Evolutionary conservation across 2,113 vertebrate species (phyloP).

Genomic region (Antechinus flavipes): DNA sequence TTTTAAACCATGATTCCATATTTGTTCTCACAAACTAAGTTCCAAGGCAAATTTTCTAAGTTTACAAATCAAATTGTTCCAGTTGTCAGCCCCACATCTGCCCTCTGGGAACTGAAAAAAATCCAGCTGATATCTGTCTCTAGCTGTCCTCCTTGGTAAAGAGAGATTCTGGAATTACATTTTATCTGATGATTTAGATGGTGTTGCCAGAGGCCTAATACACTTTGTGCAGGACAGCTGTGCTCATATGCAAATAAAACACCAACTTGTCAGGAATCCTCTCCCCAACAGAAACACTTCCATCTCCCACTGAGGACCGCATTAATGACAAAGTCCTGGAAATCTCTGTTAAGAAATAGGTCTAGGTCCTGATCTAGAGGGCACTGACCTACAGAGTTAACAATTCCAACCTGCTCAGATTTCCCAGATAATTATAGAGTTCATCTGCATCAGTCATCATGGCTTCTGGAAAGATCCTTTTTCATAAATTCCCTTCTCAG

Average conservation of each 20-base stretch:
- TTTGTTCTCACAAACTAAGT: background rate
- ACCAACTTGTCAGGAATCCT: background rate
- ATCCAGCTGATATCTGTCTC: slow-evolving; percentile 17
- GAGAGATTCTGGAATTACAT: slow-evolving; percentile 27
- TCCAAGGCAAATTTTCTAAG: slow-evolving; percentile 6
- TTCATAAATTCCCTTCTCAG: background rate
- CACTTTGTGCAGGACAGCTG: background rate
- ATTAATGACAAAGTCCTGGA: background rate
- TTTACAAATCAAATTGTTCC: slow-evolving; percentile 18
- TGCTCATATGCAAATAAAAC: background rate
- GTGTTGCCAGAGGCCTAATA: background rate
- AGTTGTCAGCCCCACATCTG: slow-evolving; percentile 1
- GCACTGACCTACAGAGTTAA: background rate
- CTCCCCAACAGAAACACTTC: background rate
- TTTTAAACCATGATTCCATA: background rate
- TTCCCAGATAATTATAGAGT: background rate
- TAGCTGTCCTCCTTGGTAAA: background rate
- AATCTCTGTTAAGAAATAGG: background rate
- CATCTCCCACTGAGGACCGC: background rate
- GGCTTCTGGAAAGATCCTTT: background rate
- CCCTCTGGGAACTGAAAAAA: slow-evolving; percentile 25
- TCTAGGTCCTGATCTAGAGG: background rate
- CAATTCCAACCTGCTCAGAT: background rate
- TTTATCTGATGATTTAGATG: slow-evolving; percentile 4
- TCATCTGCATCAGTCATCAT: background rate